A percentile compares a stretch with the other conserved stretches of the same genome.
phyloP scores from a whole-genome alignment of 2,888 invertebrate species.

The Heliconius hortense region DNA sequence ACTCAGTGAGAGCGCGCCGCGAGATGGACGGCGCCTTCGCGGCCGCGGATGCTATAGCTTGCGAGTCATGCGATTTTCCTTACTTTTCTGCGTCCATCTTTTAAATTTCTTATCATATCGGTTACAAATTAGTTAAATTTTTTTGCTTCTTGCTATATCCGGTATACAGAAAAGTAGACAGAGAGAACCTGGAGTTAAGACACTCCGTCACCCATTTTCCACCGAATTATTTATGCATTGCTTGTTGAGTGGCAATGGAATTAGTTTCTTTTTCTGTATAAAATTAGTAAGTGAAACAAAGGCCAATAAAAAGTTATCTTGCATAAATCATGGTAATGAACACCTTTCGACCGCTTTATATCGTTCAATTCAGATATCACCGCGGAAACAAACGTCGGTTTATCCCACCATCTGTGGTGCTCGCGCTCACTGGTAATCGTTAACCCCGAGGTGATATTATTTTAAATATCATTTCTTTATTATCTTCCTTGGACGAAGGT shows the following conservation, averaged over 20 bases:
- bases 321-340: constrained; percentile 81
- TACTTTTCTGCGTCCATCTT: constrained; percentile 46
- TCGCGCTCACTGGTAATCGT: constrained; percentile 81
- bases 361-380: constrained; percentile 82
- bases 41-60: constrained; percentile 42
- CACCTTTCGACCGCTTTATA: constrained; percentile 80
- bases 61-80: constrained; percentile 44
- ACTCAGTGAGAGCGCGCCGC: constrained; percentile 77
- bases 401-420: constrained; percentile 80
- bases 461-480: constrained; percentile 79
- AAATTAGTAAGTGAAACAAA: constrained; percentile 41
- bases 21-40: constrained; percentile 71
- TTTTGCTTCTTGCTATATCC: too few species aligned
- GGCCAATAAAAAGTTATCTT: constrained; percentile 70
- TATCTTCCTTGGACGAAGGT: constrained; percentile 66
- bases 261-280: constrained; percentile 17
- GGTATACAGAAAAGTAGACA: too few species aligned
- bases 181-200: too few species aligned
- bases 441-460: constrained; percentile 82
- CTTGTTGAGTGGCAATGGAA: too few species aligned
- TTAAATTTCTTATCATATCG: constrained; percentile 6
- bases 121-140: background rate
- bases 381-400: constrained; percentile 82
- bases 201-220: too few species aligned
- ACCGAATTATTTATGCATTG: too few species aligned